A percentile compares a stretch with the other conserved stretches of the same genome.
Evolutionary conservation across 2,888 invertebrate species (phyloP).

Genomic region (Hemithea aestivaria): DNA sequence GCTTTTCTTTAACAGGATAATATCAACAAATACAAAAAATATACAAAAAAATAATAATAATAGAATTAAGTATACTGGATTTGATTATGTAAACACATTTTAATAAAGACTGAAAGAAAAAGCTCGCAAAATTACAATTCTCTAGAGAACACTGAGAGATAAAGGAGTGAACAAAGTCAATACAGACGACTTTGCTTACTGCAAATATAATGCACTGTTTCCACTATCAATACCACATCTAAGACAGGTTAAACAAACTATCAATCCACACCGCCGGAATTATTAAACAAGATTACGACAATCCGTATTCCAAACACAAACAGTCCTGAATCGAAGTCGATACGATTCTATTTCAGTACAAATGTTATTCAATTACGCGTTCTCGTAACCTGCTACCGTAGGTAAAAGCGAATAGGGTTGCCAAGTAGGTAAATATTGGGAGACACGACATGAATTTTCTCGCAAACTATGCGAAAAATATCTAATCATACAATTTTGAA

Average conservation of each 20-base stretch:
- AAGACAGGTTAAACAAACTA: constrained; percentile 7
- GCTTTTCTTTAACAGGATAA: no score
- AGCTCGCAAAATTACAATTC: no score
- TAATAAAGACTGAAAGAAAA: no score
- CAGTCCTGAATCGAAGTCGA: constrained; percentile 9
- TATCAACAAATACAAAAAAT: no score
- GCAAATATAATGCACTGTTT: background rate
- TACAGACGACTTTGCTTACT: no score
- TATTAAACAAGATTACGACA: constrained; percentile 11
- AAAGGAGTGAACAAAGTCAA: no score
- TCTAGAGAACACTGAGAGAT: no score
- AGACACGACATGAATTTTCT: background rate
- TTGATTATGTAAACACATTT: no score
- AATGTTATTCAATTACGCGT: constrained; percentile 14
- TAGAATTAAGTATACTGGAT: no score
- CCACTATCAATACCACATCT: constrained; percentile 4
- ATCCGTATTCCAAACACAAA: constrained; percentile 14
- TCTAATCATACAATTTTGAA: no score
- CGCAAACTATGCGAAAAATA: no score
- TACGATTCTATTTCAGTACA: constrained; percentile 13
- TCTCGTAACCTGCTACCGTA: constrained; percentile 1
- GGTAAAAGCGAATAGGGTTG: constrained; percentile 12
- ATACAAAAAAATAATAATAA: no score
- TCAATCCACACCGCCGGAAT: constrained; percentile 6
- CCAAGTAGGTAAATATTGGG: background rate